Conservation (phyloP, 2,888 invertebrate genomes). For the Smittia sp. region DNA sequence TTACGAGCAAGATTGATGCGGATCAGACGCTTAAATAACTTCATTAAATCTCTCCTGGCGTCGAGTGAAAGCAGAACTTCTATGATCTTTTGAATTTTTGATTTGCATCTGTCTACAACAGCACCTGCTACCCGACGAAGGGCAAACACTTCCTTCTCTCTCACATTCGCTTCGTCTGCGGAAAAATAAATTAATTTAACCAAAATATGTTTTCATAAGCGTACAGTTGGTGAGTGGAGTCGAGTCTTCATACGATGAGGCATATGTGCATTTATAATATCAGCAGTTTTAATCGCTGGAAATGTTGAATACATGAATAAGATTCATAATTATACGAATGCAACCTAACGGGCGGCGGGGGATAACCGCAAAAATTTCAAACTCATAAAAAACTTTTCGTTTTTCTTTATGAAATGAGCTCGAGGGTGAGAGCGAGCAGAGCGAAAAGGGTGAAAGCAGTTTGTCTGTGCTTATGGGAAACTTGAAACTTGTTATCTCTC, state of each 20-base stretch:
- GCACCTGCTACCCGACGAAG: constrained; percentile 1
- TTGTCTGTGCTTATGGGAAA: constrained; percentile 11
- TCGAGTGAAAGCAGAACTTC: background rate
- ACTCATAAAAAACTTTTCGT: constrained; percentile 22
- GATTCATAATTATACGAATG: constrained; percentile 8
- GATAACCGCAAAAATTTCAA: background rate
- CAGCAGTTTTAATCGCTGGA: constrained; percentile 11
- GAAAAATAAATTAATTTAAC: constrained; percentile 12
- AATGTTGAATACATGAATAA: background rate
- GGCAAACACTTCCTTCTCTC: background rate
- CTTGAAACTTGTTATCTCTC: constrained; percentile 19
- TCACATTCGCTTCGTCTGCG: background rate
- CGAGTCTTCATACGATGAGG: background rate
- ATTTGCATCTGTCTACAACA: constrained; percentile 1
- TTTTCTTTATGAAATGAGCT: background rate
- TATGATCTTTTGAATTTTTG: background rate
- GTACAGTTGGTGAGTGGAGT: background rate
- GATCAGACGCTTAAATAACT: background rate
- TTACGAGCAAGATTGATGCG: background rate
- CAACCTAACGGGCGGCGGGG: background rate
- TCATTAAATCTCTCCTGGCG: background rate
- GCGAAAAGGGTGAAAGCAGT: background rate
- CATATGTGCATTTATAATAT: constrained; percentile 21
- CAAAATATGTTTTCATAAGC: constrained; percentile 7
- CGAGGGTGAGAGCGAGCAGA: background rate